Base-by-base conservation (phyloP, 2,113 vertebrate genomes). In the Archocentrus centrarchus region DNA sequence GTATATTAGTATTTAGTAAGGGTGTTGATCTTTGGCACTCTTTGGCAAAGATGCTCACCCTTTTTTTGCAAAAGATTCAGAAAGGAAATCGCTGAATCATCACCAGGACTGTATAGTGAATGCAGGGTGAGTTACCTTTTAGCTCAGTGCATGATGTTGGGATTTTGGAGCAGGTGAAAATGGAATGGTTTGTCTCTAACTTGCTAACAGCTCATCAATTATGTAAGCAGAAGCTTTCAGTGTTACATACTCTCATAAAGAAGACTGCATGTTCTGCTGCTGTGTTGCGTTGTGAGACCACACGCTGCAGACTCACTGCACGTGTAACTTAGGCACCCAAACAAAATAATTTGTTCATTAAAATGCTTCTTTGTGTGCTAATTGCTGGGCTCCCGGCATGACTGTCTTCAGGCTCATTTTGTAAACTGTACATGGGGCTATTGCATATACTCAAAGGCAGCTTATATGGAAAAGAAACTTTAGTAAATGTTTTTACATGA, bases 171-270 rank as follows among this genome's bases (percentile, higher is more conserved):
- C 17, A 73, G 47, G 30, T 32, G 68, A 30, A 70, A 50, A 70
- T 53, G 47, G 2, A 11, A 32, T 55, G 27, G 30, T 73, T 32
- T 53, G 27, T 53, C 47, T n/a, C 68, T 13, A 73, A 73, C 24
- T 32, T 53, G 44, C 66, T 53, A 73, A n/a, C 66, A 53, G 44
- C 17, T 53, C 68, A 73, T 73, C 68, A 5, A n/a, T 53, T 32
- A 73, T 73, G 68, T 20, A 73, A 53, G 0, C 66, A 13, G 44
- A 53, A 73, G 17, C 66, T 73, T 53, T 53, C 66, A 73, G 44
- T 32, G 24, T 53, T 73, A 53, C 66, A 6, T 53, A 3, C 27
- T 53, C 44, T 20, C 6, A 20, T 70, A 50, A 70, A 0, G 47
- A 27, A 66, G 39, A 47, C 62, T 41, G 22, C 66, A 50, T 0